Evolutionary conservation across 1,140 invertebrate genomes (phyloP), one percentile per base, ranked within the genome.

Genomic region (Eumeta japonica): DNA sequence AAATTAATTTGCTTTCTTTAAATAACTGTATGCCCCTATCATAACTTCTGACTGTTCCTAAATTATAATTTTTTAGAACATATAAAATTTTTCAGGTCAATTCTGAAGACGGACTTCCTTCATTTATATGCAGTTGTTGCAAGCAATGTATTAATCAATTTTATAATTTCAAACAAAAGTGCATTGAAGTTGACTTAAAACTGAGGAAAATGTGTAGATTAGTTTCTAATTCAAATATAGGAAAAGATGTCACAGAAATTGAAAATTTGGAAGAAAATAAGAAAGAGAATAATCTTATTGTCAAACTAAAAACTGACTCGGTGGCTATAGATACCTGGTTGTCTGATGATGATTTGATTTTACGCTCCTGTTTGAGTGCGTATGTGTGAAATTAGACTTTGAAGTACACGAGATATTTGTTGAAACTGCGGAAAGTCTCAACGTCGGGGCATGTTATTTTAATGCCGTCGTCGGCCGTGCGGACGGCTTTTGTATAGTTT

Each of bases 161-260:
- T 31, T 57, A 57, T 42, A 47, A 51, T 35, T 70, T 70, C 33
- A 64, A 62, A 48, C 24, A 43, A 29, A 48, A 52, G 30, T 63
- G 61, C 44, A 48, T 60, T 41, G 37, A 44, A 20, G 46, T 55
- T 3, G 50, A 62, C 19, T 16, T 20, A 2, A 45, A 52, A 30
- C 44, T 64, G 5, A 42, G 40, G 41, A 39, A 55, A 28, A 46
- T 31, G 9, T 20, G 2, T 27, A 16, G 10, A 1, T 24, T 18
- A 16, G 10, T 24, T 18, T 11, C 15, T 12, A 27, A 24, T 12
- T 16, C 28, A 16, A 15, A 36, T 12, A 20, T 35, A 7, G 19
- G 30, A 28, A 33, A 16, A 20, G 35, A 35, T 15, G n/a, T 15
- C 16, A 32, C 18, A n/a, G 33, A 18, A n/a, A 28, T 15, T 16